These are phyloP conservation scores for Gallinago undulata DNA, from an alignment of 2,113 vertebrate genomes.

Conservation along the genomic window DNA sequence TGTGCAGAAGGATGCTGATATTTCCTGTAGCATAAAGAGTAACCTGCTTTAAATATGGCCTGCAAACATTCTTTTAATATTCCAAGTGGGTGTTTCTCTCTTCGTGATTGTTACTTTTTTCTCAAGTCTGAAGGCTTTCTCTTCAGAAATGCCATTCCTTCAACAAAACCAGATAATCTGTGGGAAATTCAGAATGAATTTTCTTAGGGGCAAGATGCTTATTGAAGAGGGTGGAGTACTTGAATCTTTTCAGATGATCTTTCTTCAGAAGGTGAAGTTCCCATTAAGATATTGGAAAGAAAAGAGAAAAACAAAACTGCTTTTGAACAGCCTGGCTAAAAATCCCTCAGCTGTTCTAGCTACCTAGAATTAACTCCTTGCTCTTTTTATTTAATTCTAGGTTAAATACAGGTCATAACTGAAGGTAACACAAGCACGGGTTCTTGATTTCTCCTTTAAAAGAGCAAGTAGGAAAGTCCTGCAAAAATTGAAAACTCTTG, in stretches of 20 bases:
- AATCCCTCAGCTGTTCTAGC: not conserved
- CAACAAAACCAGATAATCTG: not conserved
- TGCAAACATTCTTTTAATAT: not conserved
- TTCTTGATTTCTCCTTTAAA: not conserved
- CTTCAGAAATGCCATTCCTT: not conserved
- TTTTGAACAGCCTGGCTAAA: not conserved
- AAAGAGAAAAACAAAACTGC: not conserved
- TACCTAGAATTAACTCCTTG: not conserved
- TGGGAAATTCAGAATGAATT: not conserved
- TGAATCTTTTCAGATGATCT: not conserved
- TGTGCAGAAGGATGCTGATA: not conserved
- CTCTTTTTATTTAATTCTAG: not conserved
- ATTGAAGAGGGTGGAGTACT: not conserved
- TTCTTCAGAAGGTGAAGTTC: not conserved
- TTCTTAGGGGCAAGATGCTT: not conserved
- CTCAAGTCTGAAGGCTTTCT: not conserved
- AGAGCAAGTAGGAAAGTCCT: not conserved
- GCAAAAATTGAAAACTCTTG: not conserved
- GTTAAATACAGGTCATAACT: not conserved
- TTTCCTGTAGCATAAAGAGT: not conserved
- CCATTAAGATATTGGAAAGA: not conserved
- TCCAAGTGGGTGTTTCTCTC: not conserved
- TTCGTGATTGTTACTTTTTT: not conserved
- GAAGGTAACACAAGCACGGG: not conserved
- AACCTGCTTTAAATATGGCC: not conserved